A percentile compares a stretch with the other conserved stretches of the same genome.
Conservation (phyloP, 2,888 invertebrate genomes). For the Eumerus sabulonum region DNA sequence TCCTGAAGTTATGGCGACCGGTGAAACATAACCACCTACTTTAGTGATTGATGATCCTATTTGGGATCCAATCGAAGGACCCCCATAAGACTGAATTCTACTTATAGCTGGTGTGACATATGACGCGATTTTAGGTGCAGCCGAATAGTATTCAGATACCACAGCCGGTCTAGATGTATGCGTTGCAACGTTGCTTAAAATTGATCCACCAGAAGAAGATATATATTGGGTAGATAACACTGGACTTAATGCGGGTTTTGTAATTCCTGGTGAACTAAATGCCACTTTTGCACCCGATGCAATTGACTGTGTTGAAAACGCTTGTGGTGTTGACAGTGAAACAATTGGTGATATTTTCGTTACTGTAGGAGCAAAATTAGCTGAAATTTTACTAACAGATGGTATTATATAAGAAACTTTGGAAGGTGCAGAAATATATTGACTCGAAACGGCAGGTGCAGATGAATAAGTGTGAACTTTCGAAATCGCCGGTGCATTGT, state of each 20-base stretch:
- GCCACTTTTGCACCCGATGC: too few relatives aligned
- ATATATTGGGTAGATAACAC: slow-evolving; percentile 72
- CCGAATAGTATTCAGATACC: slow-evolving; percentile 73
- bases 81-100: slow-evolving; percentile 21
- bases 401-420: slow-evolving; percentile 57
- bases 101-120: slow-evolving; percentile 41
- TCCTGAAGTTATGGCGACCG: slow-evolving; percentile 45
- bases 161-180: slow-evolving; percentile 68
- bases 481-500: slow-evolving; percentile 8
- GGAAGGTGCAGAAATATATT: slow-evolving; percentile 72
- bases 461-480: slow-evolving; percentile 28
- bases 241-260: slow-evolving; percentile 28
- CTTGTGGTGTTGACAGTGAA: too few relatives aligned
- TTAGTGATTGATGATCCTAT: slow-evolving; percentile 61
- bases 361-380: slow-evolving; percentile 6
- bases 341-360: neutral
- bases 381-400: slow-evolving; percentile 57
- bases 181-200: slow-evolving; percentile 55
- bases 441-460: slow-evolving; percentile 69
- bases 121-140: slow-evolving; percentile 63
- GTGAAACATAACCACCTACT: slow-evolving; percentile 62
- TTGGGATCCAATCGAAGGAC: slow-evolving; percentile 57
- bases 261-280: too few relatives aligned
- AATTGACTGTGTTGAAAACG: too few relatives aligned
- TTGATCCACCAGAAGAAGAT: slow-evolving; percentile 70